These are phyloP conservation scores for Lithobates pipiens DNA, from an alignment of 2,797 vertebrate species.

Conservation along the genomic window DNA sequence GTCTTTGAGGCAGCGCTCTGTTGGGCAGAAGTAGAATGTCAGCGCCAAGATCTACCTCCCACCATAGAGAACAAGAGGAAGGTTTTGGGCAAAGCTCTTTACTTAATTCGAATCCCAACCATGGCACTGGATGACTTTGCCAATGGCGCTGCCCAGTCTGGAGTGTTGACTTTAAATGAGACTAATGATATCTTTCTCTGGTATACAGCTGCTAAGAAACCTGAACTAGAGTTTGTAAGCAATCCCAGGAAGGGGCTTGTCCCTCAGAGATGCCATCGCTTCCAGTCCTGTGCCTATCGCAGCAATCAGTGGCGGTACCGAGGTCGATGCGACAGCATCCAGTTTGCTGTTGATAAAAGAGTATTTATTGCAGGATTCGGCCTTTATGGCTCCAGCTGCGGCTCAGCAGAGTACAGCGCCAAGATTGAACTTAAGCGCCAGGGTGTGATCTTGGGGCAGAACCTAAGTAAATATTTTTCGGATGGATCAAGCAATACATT, in stretches of 20 bases:
- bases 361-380: slow-evolving; percentile 96
- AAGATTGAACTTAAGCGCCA: slow-evolving; percentile 97
- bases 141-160: slow-evolving; percentile 94
- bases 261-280: slow-evolving; percentile 95
- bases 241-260: slow-evolving; percentile 89
- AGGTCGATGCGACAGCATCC: slow-evolving; percentile 96
- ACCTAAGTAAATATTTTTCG: slow-evolving; percentile 95
- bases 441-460: slow-evolving; percentile 91
- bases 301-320: slow-evolving; percentile 99
- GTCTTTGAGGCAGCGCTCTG: slow-evolving; percentile 94
- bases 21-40: slow-evolving; percentile 98
- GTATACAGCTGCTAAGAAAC: slow-evolving; percentile 97
- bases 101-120: slow-evolving; percentile 92
- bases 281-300: slow-evolving; percentile 96
- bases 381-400: slow-evolving; percentile 95
- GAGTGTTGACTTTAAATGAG: slow-evolving; percentile 93
- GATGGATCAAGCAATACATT: slow-evolving; percentile 98
- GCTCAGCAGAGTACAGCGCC: slow-evolving; percentile 94
- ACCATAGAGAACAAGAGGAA: slow-evolving; percentile 95
- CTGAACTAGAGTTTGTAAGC: slow-evolving; percentile 91
- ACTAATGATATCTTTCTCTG: slow-evolving; percentile 98
- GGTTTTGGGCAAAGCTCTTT: slow-evolving; percentile 92
- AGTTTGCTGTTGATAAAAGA: slow-evolving; percentile 95
- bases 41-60: slow-evolving; percentile 85
- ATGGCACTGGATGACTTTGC: slow-evolving; percentile 98